Evolutionary conservation across 2,888 invertebrate genomes (phyloP), one percentile per base, ranked within the genome.

Genomic region (Agriotes lineatus): DNA sequence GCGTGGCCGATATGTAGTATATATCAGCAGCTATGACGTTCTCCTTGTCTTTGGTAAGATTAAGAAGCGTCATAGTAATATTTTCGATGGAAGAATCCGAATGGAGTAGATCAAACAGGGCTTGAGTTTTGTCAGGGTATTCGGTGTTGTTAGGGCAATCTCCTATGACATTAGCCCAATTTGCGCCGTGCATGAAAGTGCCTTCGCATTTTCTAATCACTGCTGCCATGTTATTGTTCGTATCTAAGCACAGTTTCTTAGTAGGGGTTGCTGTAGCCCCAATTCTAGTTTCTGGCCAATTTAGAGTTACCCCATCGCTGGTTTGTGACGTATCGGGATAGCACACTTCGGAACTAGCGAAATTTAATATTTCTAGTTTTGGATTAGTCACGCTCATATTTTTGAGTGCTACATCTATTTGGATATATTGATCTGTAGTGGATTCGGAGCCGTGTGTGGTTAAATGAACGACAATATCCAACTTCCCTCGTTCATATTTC

Each of bases 191-290:
- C 5, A 86, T 76, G 76, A 88, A 90, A 45, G 87, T 84, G 1
- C 90, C 90, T 3, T 75, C 58, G 74, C 90, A 90, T 57, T 80
- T 81, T 69, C 89, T 83, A 30, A 85, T 87, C 1, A 88, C 85
- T 3, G 89, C 89, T 68, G 88, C 81, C 35, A 33, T 35, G 22
- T 60, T 45, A 1, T 88, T 88, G 74, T 87, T 87, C 5, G 79
- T 75, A 80, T 88, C 86, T 58, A 90, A 81, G 72, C 89, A 90
- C 64, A 89, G 84, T 71, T 86, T 84, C 35, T 82, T 83, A 1
- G n/a, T 22, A 1, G 89, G 86, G 1, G 87, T 85, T 0, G 86
- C 83, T 22, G 86, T 84, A 54, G 86, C 85, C 0, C 87, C 88
- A 16, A 87, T 83, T 16, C 75, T 72, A 37, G 86, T 86, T 64